Conservation (phyloP, 2,888 invertebrate species). For the Brachyopa scutellaris region DNA sequence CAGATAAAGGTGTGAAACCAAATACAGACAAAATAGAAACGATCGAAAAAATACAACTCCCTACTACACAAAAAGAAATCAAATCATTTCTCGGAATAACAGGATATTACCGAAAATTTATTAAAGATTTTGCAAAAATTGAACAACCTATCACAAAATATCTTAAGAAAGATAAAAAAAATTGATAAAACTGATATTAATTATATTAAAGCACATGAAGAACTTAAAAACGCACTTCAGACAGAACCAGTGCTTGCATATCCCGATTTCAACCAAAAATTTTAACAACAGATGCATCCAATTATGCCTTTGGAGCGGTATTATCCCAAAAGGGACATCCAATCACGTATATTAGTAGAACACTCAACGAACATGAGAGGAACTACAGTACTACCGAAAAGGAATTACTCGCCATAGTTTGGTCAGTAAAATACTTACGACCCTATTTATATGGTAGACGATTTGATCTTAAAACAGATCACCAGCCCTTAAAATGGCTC, state of each 20-base stretch:
- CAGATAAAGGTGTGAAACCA: conserved; percentile 7
- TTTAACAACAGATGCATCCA: neutral
- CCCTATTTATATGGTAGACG: conserved; percentile 3
- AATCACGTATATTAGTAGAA: neutral
- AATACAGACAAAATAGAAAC: conserved; percentile 12
- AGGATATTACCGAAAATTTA: too few species aligned
- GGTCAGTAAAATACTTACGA: conserved; percentile 8
- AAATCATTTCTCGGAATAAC: too few species aligned
- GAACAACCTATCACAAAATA: too few species aligned
- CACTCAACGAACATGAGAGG: conserved; percentile 6
- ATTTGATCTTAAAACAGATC: conserved; percentile 19
- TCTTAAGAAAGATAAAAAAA: too few species aligned
- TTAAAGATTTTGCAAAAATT: too few species aligned
- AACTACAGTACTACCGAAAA: conserved; percentile 1
- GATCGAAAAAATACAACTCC: conserved; percentile 73
- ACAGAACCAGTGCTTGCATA: neutral
- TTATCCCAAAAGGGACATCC: neutral
- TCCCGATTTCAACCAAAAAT: neutral
- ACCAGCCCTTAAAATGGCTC: conserved; percentile 4
- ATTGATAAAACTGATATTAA: neutral
- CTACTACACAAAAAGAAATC: conserved; percentile 73
- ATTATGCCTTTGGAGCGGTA: conserved; percentile 9
- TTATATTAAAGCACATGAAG: neutral
- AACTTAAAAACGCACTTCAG: neutral
- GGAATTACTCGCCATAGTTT: neutral